Base-by-base conservation (phyloP, 2,797 vertebrate genomes). In the Cryptoprocta ferox region DNA sequence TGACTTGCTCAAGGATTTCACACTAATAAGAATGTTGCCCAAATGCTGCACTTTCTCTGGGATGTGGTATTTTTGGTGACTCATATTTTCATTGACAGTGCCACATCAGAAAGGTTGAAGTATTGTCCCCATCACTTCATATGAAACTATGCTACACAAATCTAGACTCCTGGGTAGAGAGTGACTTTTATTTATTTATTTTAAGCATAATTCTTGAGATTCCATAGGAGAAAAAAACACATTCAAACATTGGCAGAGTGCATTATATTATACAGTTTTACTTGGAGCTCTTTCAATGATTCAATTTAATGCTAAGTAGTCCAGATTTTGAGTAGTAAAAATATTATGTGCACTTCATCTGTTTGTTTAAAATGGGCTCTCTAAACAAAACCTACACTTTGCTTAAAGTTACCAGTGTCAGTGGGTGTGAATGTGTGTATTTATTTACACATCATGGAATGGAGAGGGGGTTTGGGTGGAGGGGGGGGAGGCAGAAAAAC, bases 291-390 rank as follows among this genome's bases (percentile, higher is more conserved):
- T 98, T 98, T 98, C 98, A 99, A 95, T 98, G 97, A 98, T 81
- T 98, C 96, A 95, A 91, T 98, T 98, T 98, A 98, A 98, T 98
- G 98, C 98, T 98, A 98, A 98, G 97, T 96, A 97, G 98, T 98
- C 98, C 98, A 99, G 98, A 98, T 98, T 99, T 98, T 98, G 98
- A 98, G 97, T 91, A 98, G 96, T 98, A 98, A 98, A 99, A 98
- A 99, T 98, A 99, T 98, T 98, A 98, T 98, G 97, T 98, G 98
- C 96, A 97, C 95, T 98, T 98, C 98, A 98, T 98, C 98, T 99
- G 98, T 99, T 98, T 99, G 98, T 99, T 99, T 98, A 97, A 98
- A 98, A 98, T 97, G 97, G 0, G 97, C 96, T 98, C 79, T 97
- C 97, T 98, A 98, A 98, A 98, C 98, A 98, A 98, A 98, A 96